phyloP scores from a whole-genome alignment of 2,113 vertebrate species.

The Halcyon malimbica region DNA sequence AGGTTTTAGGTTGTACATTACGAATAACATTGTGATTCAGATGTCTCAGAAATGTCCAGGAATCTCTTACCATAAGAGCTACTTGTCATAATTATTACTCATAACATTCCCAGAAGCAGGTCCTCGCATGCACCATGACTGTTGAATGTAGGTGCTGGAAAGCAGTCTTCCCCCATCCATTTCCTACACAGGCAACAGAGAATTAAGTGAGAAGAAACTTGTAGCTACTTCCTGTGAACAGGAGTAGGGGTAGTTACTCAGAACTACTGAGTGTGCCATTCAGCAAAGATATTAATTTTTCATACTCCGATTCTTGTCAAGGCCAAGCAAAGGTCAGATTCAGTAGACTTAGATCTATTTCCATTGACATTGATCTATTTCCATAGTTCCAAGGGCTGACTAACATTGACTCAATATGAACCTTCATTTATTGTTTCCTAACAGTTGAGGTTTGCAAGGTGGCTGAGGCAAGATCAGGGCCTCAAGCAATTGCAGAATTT shows the following conservation, averaged over 20 bases:
- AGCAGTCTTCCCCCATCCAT: neutral
- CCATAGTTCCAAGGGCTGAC: neutral
- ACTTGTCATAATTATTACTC: neutral
- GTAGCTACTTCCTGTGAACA: neutral
- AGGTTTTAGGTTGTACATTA: neutral
- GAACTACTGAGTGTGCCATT: neutral
- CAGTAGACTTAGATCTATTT: neutral
- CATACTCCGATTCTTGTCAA: neutral
- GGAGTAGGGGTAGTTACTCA: neutral
- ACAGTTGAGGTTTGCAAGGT: neutral
- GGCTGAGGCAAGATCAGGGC: neutral
- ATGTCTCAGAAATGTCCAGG: neutral
- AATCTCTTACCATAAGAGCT: neutral
- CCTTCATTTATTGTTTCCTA: neutral
- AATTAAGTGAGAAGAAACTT: neutral
- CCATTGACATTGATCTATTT: neutral
- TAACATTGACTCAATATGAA: neutral
- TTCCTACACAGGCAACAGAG: neutral
- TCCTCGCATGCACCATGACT: neutral
- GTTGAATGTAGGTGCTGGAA: neutral
- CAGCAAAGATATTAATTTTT: neutral
- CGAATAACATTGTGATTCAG: slow-evolving; percentile 51
- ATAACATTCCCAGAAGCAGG: neutral
- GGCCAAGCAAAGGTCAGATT: neutral
- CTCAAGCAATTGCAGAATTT: neutral